Percentiles rank a stretch among this genome's conserved stretches.
Conservation (phyloP, 2,797 vertebrate genomes). For the Sebastes jordani region DNA sequence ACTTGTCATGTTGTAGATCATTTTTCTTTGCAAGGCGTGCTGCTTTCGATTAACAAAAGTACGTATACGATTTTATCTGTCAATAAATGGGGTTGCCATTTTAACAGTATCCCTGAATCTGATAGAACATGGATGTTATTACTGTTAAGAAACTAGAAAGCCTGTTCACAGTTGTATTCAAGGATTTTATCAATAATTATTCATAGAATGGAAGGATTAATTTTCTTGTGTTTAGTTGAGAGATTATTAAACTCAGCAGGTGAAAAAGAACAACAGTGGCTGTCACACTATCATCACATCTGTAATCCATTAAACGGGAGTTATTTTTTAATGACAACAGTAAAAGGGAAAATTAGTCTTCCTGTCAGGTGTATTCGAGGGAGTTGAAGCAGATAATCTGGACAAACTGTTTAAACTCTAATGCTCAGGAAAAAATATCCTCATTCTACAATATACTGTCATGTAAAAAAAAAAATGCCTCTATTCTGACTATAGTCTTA, state of each 20-base stretch:
- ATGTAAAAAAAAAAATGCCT: background rate
- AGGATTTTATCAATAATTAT: background rate
- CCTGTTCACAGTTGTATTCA: background rate
- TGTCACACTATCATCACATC: background rate
- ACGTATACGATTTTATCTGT: conserved; percentile 6
- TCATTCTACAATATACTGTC: background rate
- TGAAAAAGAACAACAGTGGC: background rate
- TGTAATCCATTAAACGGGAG: background rate
- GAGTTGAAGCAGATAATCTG: background rate
- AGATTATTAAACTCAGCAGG: conserved; percentile 21
- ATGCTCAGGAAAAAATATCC: background rate
- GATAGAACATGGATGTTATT: conserved; percentile 1
- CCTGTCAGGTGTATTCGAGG: background rate
- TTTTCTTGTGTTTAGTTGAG: background rate
- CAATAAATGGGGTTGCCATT: background rate
- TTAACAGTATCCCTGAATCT: conserved; percentile 2
- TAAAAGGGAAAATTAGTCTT: background rate
- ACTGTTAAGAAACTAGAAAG: background rate
- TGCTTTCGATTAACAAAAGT: conserved; percentile 1
- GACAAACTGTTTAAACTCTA: background rate
- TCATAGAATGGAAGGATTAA: background rate
- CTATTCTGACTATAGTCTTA: background rate
- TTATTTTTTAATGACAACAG: background rate
- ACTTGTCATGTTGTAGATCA: background rate
- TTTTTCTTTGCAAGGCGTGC: background rate